Evolutionary conservation across 2,888 invertebrate genomes (phyloP), one percentile per base, ranked within the genome.

Genomic region (Abrostola triplasia): DNA sequence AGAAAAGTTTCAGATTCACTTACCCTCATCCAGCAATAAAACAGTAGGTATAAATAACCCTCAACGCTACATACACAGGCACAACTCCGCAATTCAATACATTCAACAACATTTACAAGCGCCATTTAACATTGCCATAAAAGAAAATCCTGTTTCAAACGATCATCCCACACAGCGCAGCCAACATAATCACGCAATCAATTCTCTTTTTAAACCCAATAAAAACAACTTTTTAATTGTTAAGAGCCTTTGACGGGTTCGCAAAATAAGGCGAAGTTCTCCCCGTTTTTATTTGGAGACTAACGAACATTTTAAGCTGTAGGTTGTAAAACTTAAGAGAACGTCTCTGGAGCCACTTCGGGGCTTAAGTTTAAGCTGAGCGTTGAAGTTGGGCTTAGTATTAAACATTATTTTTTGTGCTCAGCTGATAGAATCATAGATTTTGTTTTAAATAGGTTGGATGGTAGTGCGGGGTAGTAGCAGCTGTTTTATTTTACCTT

Each of bases 301-400:
- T 83, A 74, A 80, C 73, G 69, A 79, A 84, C 79, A 76, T 82
- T 85, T 83, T 82, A 84, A 82, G 81, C 76, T 77, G 66, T 53
- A 47, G 67, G 77, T 71, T 76, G 80, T 86, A 84, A 86, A 85
- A 84, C 77, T 84, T 84, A 75, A 78, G 79, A 78, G 75, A 77
- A 71, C 66, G 79, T 66, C 73, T 76, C 77, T 58, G 53, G 74
- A 77, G 78, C 77, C 75, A 73, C 76, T 84, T 82, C 59, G 63
- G 71, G 61, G 80, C 81, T 84, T 83, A 78, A 83, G 54, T 73
- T 81, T 60, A 76, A 82, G 73, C 76, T 67, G 41, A 12, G 40
- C 50, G 79, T 75, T 83, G 81, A 78, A 81, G 66, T 79, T 73
- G 50, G 70, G 73, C 64, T 73, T 73, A 66, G 69, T 68, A 70